These are phyloP conservation scores for Tetramorium simillimum DNA, from an alignment of 1,140 invertebrate species.

Conservation along the genomic window DNA sequence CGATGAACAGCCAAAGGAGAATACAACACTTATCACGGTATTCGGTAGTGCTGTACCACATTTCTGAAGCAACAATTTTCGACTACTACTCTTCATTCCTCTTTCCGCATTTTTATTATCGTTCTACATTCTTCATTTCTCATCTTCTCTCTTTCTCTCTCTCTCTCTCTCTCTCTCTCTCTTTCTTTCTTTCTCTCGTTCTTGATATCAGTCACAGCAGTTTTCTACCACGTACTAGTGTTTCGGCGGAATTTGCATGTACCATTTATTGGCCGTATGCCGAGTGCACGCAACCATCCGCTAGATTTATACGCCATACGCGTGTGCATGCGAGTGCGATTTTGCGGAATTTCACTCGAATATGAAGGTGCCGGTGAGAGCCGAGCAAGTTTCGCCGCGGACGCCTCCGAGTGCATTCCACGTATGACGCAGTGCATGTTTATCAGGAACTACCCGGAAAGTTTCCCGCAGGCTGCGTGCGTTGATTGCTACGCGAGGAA, in stretches of 20 bases:
- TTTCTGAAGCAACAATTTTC: background rate
- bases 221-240: background rate
- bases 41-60: background rate
- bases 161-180: background rate
- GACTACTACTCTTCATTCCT: background rate
- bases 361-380: slow-evolving; percentile 33
- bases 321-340: slow-evolving; percentile 3
- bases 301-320: slow-evolving; percentile 61
- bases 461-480: slow-evolving; percentile 37
- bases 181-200: background rate
- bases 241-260: slow-evolving; percentile 45
- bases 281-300: slow-evolving; percentile 63
- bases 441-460: slow-evolving; percentile 41
- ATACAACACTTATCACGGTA: background rate
- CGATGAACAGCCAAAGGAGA: background rate
- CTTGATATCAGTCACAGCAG: slow-evolving; percentile 10
- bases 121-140: background rate
- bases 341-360: slow-evolving; percentile 4
- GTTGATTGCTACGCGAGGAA: slow-evolving; percentile 46
- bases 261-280: slow-evolving; percentile 69
- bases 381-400: background rate
- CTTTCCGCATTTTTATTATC: slow-evolving; percentile 1
- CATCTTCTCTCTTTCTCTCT: background rate
- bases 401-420: slow-evolving; percentile 39
- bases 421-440: slow-evolving; percentile 37